phyloP scores from a whole-genome alignment of 2,797 vertebrate species.

The Masticophis lateralis region DNA sequence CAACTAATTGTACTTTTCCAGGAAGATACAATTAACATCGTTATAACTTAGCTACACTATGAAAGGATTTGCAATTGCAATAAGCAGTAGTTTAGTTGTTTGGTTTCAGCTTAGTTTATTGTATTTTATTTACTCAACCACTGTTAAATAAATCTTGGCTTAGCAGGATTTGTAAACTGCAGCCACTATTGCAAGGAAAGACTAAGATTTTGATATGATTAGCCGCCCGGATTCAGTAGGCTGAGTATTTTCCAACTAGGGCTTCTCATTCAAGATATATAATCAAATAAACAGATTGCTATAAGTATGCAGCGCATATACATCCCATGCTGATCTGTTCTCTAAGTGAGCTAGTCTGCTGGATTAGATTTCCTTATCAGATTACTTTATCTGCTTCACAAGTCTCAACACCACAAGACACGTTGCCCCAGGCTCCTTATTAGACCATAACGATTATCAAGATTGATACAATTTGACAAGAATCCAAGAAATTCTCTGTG shows the following conservation, averaged over 20 bases:
- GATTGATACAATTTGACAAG: slow-evolving; percentile 33
- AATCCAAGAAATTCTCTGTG: slow-evolving; percentile 6
- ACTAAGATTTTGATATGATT: background rate
- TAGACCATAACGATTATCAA: slow-evolving; percentile 17
- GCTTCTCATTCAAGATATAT: background rate
- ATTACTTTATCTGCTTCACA: slow-evolving; percentile 43
- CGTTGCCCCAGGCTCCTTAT: background rate
- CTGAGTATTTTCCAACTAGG: background rate
- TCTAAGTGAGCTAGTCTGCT: background rate
- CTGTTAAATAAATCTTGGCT: background rate
- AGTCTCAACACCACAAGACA: slow-evolving; percentile 48
- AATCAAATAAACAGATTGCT: background rate
- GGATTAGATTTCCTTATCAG: slow-evolving; percentile 33
- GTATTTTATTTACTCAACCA: background rate
- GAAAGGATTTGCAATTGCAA: background rate
- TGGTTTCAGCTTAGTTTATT: background rate
- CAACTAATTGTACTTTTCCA: background rate
- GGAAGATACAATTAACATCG: background rate
- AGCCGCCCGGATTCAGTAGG: background rate
- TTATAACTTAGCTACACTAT: background rate
- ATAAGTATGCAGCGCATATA: background rate
- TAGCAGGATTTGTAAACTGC: background rate
- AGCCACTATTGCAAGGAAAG: background rate
- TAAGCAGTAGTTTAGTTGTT: background rate
- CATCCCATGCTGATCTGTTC: background rate